These are phyloP conservation scores for Acrobasis suavella DNA, from an alignment of 2,888 invertebrate genomes.

Conservation along the genomic window DNA sequence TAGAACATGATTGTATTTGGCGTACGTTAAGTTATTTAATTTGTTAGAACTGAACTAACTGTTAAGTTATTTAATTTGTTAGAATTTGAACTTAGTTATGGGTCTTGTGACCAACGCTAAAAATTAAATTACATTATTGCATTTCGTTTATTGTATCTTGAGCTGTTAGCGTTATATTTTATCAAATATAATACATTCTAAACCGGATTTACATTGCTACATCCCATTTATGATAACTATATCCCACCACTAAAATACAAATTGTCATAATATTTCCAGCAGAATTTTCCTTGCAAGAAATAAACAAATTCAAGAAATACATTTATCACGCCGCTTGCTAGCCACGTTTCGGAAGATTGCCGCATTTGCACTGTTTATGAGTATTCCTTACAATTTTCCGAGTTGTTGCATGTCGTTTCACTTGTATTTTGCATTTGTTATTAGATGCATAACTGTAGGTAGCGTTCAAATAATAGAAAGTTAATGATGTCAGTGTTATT, in stretches of 20 bases:
- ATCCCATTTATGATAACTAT: not conserved
- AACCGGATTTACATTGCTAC: not conserved
- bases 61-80: too few species aligned
- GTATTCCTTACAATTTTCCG: constrained; percentile 14
- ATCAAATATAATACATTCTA: too few species aligned
- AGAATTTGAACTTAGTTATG: too few species aligned
- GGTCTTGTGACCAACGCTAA: too few species aligned
- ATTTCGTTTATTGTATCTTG: too few species aligned
- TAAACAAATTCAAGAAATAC: constrained; percentile 17
- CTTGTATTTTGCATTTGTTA: constrained; percentile 4
- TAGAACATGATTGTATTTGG: too few species aligned
- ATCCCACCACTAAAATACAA: constrained; percentile 10
- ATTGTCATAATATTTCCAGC: constrained; percentile 26
- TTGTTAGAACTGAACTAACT: too few species aligned
- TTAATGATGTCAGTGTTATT: not conserved
- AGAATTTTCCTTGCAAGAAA: constrained; percentile 21
- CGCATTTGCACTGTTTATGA: constrained; percentile 17
- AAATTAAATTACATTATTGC: too few species aligned
- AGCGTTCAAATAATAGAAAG: constrained; percentile 40
- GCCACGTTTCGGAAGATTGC: constrained; percentile 10
- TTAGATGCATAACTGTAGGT: constrained; percentile 3
- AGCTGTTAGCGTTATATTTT: too few species aligned
- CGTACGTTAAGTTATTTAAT: too few species aligned
- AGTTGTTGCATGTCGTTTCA: constrained; percentile 13
- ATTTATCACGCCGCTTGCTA: constrained; percentile 16